phyloP scores from a whole-genome alignment of 2,888 invertebrate genomes.

The Alviniconcha strummeri region DNA sequence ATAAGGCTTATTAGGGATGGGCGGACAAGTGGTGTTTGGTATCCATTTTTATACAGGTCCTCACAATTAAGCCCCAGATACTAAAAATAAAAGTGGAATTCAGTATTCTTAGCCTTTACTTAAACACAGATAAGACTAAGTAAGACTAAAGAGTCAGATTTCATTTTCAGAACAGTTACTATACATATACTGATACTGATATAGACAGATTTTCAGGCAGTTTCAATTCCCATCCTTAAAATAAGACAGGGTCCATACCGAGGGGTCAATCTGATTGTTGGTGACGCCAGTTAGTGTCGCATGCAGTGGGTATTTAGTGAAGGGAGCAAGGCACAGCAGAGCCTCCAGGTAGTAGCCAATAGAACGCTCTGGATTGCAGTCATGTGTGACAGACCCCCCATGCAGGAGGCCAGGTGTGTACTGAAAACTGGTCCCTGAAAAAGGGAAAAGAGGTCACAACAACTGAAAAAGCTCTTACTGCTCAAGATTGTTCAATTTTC shows the following conservation, averaged over 20 bases:
- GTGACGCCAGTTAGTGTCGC: conserved; percentile 92
- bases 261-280: conserved; percentile 79
- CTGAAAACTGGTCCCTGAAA: conserved; percentile 86
- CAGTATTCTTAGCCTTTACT: too few species aligned
- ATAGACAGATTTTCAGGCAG: too few species aligned
- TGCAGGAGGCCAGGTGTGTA: conserved; percentile 93
- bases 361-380: conserved; percentile 87
- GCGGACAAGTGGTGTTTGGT: too few species aligned
- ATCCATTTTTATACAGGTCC: too few species aligned
- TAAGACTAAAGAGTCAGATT: too few species aligned
- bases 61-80: too few species aligned
- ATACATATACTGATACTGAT: too few species aligned
- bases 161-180: too few species aligned
- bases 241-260: conserved; percentile 62
- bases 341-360: conserved; percentile 92
- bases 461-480: not conserved
- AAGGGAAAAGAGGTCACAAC: not conserved
- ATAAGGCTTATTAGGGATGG: too few species aligned
- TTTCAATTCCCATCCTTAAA: too few species aligned
- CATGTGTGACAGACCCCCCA: conserved; percentile 92
- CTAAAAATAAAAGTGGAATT: too few species aligned
- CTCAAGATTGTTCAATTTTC: not conserved
- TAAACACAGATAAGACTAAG: too few species aligned
- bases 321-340: conserved; percentile 91
- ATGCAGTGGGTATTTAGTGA: conserved; percentile 92